Percentiles rank a stretch among this genome's conserved stretches.
phyloP scores from a whole-genome alignment of 2,888 invertebrate species.

The Julus scandinavius region DNA sequence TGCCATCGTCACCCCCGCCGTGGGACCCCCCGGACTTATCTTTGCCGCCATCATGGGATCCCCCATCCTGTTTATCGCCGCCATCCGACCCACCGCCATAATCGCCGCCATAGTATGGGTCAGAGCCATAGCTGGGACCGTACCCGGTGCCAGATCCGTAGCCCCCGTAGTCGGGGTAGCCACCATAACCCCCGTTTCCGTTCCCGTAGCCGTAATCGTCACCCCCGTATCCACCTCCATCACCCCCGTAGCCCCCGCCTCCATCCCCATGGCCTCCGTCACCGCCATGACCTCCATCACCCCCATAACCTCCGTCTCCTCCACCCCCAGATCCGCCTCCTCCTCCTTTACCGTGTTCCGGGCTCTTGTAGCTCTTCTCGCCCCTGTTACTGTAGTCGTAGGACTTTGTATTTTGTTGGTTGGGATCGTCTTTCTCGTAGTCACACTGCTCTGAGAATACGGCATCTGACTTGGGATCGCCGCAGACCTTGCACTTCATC shows the following conservation, averaged over 20 bases:
- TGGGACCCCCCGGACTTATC: constrained; percentile 28
- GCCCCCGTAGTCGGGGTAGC: neutral
- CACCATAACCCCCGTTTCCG: neutral
- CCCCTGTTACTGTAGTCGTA: constrained; percentile 52
- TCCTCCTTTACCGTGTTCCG: neutral
- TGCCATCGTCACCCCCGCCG: constrained; percentile 38
- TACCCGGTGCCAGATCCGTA: constrained; percentile 8
- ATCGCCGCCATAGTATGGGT: neutral
- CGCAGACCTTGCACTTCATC: constrained; percentile 56
- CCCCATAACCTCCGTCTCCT: constrained; percentile 12
- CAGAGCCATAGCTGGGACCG: constrained; percentile 10
- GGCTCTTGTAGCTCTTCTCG: constrained; percentile 48
- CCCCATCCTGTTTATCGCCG: neutral
- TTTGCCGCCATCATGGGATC: neutral
- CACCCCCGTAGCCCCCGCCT: neutral
- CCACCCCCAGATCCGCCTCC: neutral
- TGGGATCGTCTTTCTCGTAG: constrained; percentile 54
- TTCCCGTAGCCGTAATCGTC: constrained; percentile 39
- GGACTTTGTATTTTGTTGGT: constrained; percentile 26
- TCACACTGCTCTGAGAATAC: constrained; percentile 55
- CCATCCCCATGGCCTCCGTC: neutral
- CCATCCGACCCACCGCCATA: constrained; percentile 27
- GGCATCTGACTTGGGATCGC: constrained; percentile 44
- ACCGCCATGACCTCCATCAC: neutral
- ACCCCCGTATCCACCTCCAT: constrained; percentile 44